A percentile compares a stretch with the other conserved stretches of the same genome.
Conservation (phyloP, 2,113 vertebrate species). For the Antechinus stuartii region DNA sequence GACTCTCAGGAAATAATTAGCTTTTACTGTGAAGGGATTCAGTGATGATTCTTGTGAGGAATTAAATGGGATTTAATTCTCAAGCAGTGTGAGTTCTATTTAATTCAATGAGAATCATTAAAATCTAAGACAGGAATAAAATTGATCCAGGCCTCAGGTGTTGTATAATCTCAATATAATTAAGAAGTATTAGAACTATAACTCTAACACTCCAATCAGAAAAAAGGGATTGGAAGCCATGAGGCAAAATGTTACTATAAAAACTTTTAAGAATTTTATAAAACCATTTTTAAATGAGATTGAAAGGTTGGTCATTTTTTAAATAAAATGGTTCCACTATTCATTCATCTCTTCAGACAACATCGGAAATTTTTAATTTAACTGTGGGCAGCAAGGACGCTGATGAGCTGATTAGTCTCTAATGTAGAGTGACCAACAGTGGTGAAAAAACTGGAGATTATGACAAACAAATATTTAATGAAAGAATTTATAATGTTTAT, state of each 20-base stretch:
- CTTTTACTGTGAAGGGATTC: neutral
- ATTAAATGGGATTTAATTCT: neutral
- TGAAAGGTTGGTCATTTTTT: neutral
- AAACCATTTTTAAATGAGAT: neutral
- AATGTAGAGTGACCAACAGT: neutral
- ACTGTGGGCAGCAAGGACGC: neutral
- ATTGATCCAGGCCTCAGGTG: neutral
- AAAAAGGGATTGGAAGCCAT: neutral
- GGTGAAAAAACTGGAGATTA: neutral
- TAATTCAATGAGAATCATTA: slow-evolving; percentile 2
- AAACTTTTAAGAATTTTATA: neutral
- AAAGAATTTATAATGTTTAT: neutral
- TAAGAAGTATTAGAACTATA: neutral
- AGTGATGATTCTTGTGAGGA: neutral
- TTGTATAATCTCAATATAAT: neutral
- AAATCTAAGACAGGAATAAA: slow-evolving; percentile 3
- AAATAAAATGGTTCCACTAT: neutral
- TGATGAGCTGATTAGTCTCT: neutral
- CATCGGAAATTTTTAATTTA: neutral
- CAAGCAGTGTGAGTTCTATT: neutral
- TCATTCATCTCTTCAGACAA: neutral
- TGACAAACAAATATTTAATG: neutral
- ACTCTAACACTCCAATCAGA: neutral
- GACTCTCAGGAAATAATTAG: neutral
- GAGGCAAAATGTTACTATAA: neutral